A percentile compares a stretch with the other conserved stretches of the same genome.
Evolutionary conservation across 2,888 invertebrate species (phyloP).

Genomic region (Leucozona laternaria): DNA sequence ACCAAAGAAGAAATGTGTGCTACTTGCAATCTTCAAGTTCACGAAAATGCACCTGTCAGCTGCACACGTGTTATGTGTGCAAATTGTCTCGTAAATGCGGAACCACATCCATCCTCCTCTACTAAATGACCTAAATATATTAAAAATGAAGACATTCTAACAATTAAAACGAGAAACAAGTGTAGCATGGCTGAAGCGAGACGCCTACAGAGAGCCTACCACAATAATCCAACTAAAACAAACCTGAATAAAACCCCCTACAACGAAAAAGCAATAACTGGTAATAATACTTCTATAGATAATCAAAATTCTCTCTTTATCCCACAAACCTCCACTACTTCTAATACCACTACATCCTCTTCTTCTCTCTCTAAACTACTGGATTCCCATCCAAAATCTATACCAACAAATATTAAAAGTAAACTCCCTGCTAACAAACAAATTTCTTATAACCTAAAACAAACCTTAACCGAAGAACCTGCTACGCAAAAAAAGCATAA

Average conservation of each 20-base stretch:
- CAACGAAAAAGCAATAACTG: background rate
- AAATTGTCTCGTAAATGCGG: constrained; percentile 1
- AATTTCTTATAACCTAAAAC: constrained; percentile 4
- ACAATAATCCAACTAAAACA: background rate
- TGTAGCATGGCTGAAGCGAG: constrained; percentile 14
- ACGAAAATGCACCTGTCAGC: background rate
- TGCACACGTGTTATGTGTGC: constrained; percentile 12
- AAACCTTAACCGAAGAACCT: background rate
- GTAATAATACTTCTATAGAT: background rate
- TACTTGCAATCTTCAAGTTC: background rate
- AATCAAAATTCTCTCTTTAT: background rate
- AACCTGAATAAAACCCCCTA: background rate
- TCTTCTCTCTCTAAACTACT: background rate
- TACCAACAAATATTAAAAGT: background rate
- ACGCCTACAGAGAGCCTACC: background rate
- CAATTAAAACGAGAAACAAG: constrained; percentile 22
- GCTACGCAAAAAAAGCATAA: no score
- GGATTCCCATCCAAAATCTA: background rate
- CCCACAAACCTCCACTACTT: background rate
- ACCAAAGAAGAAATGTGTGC: background rate
- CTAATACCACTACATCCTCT: background rate
- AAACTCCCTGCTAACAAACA: background rate
- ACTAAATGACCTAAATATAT: constrained; percentile 23
- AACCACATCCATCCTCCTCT: constrained; percentile 9
- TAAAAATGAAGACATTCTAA: constrained; percentile 24